A percentile compares a stretch with the other conserved stretches of the same genome.
Evolutionary conservation across 2,888 invertebrate genomes (phyloP).

Genomic region (Zeuzera pyrina): DNA sequence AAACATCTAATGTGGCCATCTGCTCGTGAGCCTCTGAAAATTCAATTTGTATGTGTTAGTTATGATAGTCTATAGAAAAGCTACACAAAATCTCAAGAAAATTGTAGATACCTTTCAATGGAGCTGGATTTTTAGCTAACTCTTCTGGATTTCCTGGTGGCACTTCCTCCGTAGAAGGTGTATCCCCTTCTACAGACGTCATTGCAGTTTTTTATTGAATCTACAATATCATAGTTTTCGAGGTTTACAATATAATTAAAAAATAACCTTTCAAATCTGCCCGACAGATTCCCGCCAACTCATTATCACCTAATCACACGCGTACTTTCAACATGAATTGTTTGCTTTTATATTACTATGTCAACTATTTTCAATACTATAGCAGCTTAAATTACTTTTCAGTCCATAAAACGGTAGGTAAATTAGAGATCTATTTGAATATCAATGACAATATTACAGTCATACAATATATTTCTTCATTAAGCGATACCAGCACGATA

Average conservation of each 20-base stretch:
- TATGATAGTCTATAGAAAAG: neutral
- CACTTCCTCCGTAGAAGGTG: conserved; percentile 40
- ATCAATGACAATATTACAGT: neutral
- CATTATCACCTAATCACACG: too few relatives aligned
- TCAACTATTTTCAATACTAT: too few relatives aligned
- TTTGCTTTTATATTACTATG: too few relatives aligned
- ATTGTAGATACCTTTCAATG: conserved; percentile 69
- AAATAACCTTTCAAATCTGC: conserved; percentile 18
- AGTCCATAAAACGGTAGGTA: neutral
- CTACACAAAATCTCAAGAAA: neutral
- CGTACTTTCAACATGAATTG: conserved; percentile 2
- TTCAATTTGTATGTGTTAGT: neutral
- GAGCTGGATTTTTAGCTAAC: conserved; percentile 74
- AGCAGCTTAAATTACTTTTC: too few relatives aligned
- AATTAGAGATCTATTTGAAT: neutral
- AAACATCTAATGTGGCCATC: conserved; percentile 81
- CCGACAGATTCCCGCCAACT: conserved; percentile 31
- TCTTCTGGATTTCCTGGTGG: conserved; percentile 72
- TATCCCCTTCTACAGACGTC: conserved; percentile 53
- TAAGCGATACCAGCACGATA: too few relatives aligned
- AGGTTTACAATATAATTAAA: conserved; percentile 10
- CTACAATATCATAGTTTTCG: conserved; percentile 2
- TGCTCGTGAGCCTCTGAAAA: conserved; percentile 82
- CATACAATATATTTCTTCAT: too few relatives aligned
- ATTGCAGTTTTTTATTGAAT: conserved; percentile 21